Conservation (phyloP, 1,140 invertebrate genomes). For the Drosophila sturtevanti region DNA sequence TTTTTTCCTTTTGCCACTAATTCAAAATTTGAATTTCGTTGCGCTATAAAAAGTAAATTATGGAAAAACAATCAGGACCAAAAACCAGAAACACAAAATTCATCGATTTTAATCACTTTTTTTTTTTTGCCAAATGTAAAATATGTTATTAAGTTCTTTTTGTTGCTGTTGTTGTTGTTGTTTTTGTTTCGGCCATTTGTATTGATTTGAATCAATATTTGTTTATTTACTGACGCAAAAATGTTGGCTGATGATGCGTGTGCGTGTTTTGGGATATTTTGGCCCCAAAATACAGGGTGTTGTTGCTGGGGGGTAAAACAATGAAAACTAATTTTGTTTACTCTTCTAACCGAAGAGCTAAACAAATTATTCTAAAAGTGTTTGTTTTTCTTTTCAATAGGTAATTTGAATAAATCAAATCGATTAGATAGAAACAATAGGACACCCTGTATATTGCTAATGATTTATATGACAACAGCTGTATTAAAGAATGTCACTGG, state of each 20-base stretch:
- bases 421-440: neutral
- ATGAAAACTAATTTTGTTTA: neutral
- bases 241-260: constrained; percentile 47
- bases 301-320: neutral
- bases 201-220: constrained; percentile 77
- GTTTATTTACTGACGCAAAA: constrained; percentile 74
- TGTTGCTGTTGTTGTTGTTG: constrained; percentile 31
- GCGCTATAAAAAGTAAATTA: constrained; percentile 52
- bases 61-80: constrained; percentile 19
- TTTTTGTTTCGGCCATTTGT: constrained; percentile 46
- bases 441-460: constrained; percentile 59
- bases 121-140: constrained; percentile 27
- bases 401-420: neutral
- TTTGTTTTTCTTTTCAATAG: neutral
- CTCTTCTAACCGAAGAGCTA: neutral
- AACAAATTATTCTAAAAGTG: neutral
- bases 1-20: constrained; percentile 50
- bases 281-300: constrained; percentile 33
- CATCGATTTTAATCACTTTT: constrained; percentile 53
- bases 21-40: constrained; percentile 53
- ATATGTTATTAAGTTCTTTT: constrained; percentile 39
- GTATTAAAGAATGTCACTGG: constrained; percentile 64
- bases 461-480: constrained; percentile 78
- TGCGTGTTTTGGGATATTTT: constrained; percentile 43
- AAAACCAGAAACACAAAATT: constrained; percentile 41